These are phyloP conservation scores for Tetramorium bicarinatum DNA, from an alignment of 2,888 invertebrate genomes.

Conservation along the genomic window DNA sequence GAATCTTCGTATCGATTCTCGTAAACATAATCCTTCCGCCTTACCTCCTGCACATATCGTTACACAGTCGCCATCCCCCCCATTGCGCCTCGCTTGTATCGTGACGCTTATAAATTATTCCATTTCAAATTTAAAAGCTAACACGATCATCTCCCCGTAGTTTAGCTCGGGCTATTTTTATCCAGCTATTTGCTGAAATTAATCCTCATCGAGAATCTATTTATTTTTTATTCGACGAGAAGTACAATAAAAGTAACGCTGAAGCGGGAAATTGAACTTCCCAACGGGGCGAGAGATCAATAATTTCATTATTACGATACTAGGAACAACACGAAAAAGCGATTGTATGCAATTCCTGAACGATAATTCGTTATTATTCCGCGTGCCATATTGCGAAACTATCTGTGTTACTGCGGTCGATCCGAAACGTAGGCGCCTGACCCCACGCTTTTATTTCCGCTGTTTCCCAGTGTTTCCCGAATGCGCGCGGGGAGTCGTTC, in stretches of 20 bases:
- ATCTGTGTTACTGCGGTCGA: conserved; percentile 23
- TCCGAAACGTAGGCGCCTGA: conserved; percentile 55
- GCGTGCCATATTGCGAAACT: not conserved
- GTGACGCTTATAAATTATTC: not conserved
- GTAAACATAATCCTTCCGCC: conserved; percentile 14
- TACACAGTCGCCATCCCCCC: not conserved
- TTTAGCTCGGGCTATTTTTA: not conserved
- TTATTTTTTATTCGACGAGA: not conserved
- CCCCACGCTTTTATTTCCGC: conserved; percentile 63
- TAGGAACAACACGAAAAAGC: not conserved
- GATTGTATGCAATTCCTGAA: not conserved
- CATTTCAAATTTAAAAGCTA: not conserved
- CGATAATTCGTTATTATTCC: conserved; percentile 1
- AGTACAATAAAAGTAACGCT: not conserved
- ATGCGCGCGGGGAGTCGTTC: conserved; percentile 75
- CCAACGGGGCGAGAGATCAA: not conserved
- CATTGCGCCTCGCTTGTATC: not conserved
- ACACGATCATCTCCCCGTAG: not conserved
- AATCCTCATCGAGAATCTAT: not conserved
- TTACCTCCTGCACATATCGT: not conserved
- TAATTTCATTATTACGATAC: conserved; percentile 6
- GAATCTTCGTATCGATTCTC: conserved; percentile 48
- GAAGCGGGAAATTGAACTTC: not conserved
- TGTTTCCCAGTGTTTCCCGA: conserved; percentile 67
- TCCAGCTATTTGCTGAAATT: not conserved